phyloP scores from a whole-genome alignment of 2,888 invertebrate genomes.

The Anagyrus pseudococci region DNA sequence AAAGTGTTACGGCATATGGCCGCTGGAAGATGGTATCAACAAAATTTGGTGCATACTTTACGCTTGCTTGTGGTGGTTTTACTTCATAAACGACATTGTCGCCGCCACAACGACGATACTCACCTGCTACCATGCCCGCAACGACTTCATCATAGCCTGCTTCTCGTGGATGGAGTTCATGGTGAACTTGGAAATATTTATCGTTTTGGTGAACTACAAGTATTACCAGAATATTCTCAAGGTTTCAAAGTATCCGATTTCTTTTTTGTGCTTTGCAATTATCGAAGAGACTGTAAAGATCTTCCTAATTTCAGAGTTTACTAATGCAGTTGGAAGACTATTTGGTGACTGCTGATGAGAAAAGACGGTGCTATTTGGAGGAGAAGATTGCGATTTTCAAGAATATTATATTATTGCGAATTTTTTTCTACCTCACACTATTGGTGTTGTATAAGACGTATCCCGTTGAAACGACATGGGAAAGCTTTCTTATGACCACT shows the following conservation, averaged over 20 bases:
- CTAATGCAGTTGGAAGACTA: constrained; percentile 16
- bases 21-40: background rate
- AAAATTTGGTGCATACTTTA: background rate
- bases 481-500: constrained; percentile 11
- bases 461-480: constrained; percentile 10
- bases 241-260: too few relatives aligned
- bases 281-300: too few relatives aligned
- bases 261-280: background rate
- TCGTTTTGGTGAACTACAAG: constrained; percentile 27
- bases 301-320: constrained; percentile 11
- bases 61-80: constrained; percentile 23
- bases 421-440: constrained; percentile 3
- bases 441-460: constrained; percentile 8
- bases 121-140: constrained; percentile 4
- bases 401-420: constrained; percentile 5
- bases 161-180: constrained; percentile 21
- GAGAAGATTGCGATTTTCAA: background rate
- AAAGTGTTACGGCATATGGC: constrained; percentile 13
- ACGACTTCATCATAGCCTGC: constrained; percentile 1
- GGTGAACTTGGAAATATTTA: background rate
- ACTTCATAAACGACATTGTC: constrained; percentile 8
- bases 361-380: constrained; percentile 1
- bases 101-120: background rate
- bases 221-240: background rate
- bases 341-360: background rate